Base-by-base conservation (phyloP, 2,113 vertebrate genomes). In the Pithys albifrons region DNA sequence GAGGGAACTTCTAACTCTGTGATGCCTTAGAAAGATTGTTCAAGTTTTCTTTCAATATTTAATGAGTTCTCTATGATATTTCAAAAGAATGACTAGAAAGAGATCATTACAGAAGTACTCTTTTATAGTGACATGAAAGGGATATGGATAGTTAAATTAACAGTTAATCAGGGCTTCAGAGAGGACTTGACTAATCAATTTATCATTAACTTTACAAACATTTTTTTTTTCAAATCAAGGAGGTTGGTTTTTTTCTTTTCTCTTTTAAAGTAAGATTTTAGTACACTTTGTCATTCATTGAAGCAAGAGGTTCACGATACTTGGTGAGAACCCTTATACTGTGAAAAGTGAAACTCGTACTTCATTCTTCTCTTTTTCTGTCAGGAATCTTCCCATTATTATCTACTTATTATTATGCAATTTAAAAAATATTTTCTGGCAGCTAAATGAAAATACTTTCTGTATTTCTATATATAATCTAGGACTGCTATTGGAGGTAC, bases 41-140 rank as follows among this genome's bases (percentile, higher is more conserved):
- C 39, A 58, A 79, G 72, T 78, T 92, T 72, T 75, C 19, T 82
- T 89, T 95, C 24, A 96, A 96, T 95, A 85, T 93, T 96, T 97
- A 92, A 96, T 96, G 83, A 91, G 82, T 29, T 64, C 49, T 78
- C 66, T 89, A 69, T 41, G 54, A 73, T 86, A 92, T 96, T 94
- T 96, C 92, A 96, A 95, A 96, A 94, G 92, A 94, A 81, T 1
- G 1, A 41, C 76, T 89, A 89, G 96, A 94, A 93, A 93, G 73
- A 91, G 45, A 67, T 65, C 66, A 85, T 94, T 95, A 93, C 6
- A 93, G n/a, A 90, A 94, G 22, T 46, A 77, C 15, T 83, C 89
- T 96, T 94, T 97, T 77, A 93, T 95, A 91, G 37, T 62, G 54
- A 96, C 91, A 92, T 93, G 92, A 95, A 96, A 97, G 85, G 73